Conservation (phyloP, 2,113 vertebrate genomes). For the Callionymus lyra region DNA sequence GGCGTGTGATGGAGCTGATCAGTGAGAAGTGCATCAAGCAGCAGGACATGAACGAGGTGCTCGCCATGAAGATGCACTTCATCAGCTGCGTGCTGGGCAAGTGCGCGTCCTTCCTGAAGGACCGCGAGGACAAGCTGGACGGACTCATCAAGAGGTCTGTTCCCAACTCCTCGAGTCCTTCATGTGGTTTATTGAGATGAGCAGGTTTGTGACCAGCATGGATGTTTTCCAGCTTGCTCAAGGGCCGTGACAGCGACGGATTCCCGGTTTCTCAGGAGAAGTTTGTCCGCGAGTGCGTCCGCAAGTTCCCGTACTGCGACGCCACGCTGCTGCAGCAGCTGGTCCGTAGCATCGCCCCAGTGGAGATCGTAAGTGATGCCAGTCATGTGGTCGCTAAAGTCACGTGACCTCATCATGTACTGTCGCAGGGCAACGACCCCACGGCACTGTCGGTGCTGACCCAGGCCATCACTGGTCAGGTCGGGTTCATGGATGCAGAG, state of each 20-base stretch:
- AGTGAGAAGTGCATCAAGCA: slow-evolving; percentile 97
- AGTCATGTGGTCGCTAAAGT: neutral
- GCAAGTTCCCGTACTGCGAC: slow-evolving; percentile 93
- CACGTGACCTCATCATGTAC: neutral
- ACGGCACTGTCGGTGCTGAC: slow-evolving; percentile 93
- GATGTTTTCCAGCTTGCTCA: slow-evolving; percentile 78
- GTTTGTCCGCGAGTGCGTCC: slow-evolving; percentile 86
- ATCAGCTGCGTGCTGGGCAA: slow-evolving; percentile 90
- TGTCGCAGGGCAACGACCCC: slow-evolving; percentile 83
- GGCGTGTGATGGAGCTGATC: slow-evolving; percentile 88
- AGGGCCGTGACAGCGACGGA: slow-evolving; percentile 82
- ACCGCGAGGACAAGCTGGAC: slow-evolving; percentile 82
- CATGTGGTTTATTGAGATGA: neutral
- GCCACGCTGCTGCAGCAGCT: slow-evolving; percentile 93
- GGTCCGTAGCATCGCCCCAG: slow-evolving; percentile 90
- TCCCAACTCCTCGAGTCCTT: neutral
- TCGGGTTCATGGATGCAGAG: slow-evolving; percentile 93
- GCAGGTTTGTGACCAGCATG: too few relatives aligned
- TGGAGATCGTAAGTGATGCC: slow-evolving; percentile 79
- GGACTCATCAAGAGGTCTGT: slow-evolving; percentile 81
- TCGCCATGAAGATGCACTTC: slow-evolving; percentile 98
- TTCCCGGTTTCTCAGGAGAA: slow-evolving; percentile 92
- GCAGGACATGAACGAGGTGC: slow-evolving; percentile 96
- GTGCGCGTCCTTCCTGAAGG: slow-evolving; percentile 79
- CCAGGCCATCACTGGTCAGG: slow-evolving; percentile 94